Percentiles rank a stretch among this genome's conserved stretches.
phyloP scores from a whole-genome alignment of 2,113 vertebrate species.

The Eublepharis macularius region DNA sequence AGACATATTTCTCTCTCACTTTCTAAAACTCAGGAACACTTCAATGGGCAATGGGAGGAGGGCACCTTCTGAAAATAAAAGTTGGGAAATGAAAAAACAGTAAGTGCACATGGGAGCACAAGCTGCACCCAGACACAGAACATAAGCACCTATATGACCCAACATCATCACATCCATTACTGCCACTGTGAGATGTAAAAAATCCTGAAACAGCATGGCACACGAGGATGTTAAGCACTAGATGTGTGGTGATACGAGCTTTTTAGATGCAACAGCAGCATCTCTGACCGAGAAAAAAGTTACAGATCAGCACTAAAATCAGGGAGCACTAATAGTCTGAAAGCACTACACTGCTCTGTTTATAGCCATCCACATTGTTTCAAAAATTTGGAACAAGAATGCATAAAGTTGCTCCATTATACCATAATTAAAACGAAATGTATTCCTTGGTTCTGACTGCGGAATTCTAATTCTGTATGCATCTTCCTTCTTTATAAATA shows the following conservation, averaged over 20 bases:
- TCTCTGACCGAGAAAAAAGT: not conserved
- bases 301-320: not conserved
- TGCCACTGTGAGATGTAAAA: not conserved
- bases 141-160: not conserved
- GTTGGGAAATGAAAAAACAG: too few relatives aligned
- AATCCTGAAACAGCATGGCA: not conserved
- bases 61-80: too few relatives aligned
- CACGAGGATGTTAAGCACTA: not conserved
- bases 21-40: too few relatives aligned
- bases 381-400: not conserved
- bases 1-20: too few relatives aligned
- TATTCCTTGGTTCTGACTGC: not conserved
- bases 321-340: too few relatives aligned
- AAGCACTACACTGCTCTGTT: too few relatives aligned
- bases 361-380: too few relatives aligned
- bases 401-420: not conserved
- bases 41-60: too few relatives aligned
- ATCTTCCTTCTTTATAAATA: not conserved
- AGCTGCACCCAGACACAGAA: too few relatives aligned
- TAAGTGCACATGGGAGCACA: too few relatives aligned
- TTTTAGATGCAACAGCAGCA: not conserved
- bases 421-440: not conserved
- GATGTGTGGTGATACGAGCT: not conserved
- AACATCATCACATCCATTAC: not conserved
- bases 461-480: not conserved